A percentile compares a stretch with the other conserved stretches of the same genome.
Conservation (phyloP, 2,113 vertebrate genomes). For the Macrotis lagotis region DNA sequence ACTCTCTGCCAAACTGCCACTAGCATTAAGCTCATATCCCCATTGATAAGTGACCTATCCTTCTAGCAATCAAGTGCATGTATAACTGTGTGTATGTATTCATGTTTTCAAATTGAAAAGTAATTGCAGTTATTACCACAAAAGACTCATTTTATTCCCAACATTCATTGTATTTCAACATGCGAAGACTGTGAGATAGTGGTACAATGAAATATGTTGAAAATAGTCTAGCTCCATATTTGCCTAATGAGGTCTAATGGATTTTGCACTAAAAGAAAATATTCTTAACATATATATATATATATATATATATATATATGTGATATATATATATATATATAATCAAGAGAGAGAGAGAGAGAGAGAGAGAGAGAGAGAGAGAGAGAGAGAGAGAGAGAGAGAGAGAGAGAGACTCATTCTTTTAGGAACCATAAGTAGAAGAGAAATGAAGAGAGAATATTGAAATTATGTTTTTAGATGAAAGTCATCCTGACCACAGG, state of each 20-base stretch:
- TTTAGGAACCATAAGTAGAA: not conserved
- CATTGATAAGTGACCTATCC: too few species aligned
- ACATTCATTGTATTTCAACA: constrained; percentile 38
- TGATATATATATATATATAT: too few species aligned
- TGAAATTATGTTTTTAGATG: not conserved
- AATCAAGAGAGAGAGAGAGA: too few species aligned
- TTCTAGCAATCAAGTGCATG: too few species aligned
- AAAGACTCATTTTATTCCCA: constrained; percentile 48
- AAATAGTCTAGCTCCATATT: not conserved
- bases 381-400: too few species aligned
- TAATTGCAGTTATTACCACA: not conserved
- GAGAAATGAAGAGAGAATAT: not conserved
- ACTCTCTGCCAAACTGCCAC: not conserved
- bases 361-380: too few species aligned
- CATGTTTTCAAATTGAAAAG: too few species aligned
- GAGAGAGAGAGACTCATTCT: not conserved
- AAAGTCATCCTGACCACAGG: not conserved
- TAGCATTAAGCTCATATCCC: not conserved
- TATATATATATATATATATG: too few species aligned
- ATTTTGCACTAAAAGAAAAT: not conserved
- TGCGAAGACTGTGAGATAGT: constrained; percentile 48
- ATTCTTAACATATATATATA: not conserved
- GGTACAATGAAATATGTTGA: constrained; percentile 28
- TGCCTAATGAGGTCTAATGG: not conserved
- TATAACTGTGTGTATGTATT: too few species aligned